A percentile compares a stretch with the other conserved stretches of the same genome.
Conservation (phyloP, 2,888 invertebrate genomes). For the Ophion costatus region DNA sequence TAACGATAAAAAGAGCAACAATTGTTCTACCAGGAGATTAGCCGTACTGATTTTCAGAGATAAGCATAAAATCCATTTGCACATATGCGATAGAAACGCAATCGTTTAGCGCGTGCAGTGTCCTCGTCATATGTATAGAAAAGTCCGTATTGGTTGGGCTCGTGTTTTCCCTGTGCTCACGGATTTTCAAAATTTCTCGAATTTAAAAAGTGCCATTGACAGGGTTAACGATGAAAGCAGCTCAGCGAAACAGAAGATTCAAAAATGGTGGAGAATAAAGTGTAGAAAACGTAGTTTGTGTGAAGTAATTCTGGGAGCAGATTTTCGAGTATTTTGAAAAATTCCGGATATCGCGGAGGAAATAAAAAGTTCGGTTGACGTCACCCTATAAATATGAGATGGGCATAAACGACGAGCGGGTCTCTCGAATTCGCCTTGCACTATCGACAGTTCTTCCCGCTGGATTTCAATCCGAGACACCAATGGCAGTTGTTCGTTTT, state of each 20-base stretch:
- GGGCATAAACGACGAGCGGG: constrained; percentile 30
- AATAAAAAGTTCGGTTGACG: not conserved
- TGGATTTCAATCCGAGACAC: too few relatives aligned
- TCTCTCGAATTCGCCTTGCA: constrained; percentile 47
- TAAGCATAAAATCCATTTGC: not conserved
- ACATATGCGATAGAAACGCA: not conserved
- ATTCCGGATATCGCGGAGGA: not conserved
- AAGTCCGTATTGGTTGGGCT: not conserved
- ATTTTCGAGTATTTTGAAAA: not conserved
- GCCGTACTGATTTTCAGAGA: not conserved
- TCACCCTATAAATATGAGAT: constrained; percentile 11
- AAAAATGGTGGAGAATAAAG: not conserved
- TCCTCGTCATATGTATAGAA: not conserved
- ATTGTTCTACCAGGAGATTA: not conserved
- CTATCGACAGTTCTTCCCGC: too few relatives aligned
- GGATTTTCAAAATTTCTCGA: not conserved
- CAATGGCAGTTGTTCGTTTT: too few relatives aligned
- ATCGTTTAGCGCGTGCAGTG: not conserved
- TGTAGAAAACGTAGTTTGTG: not conserved
- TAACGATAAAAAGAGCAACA: not conserved
- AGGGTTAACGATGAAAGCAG: not conserved
- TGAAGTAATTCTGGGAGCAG: not conserved
- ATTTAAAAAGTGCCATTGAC: not conserved
- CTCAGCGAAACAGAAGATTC: not conserved
- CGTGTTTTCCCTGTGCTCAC: not conserved